phyloP scores from a whole-genome alignment of 1,140 invertebrate species.

The Zophobas atratus region DNA sequence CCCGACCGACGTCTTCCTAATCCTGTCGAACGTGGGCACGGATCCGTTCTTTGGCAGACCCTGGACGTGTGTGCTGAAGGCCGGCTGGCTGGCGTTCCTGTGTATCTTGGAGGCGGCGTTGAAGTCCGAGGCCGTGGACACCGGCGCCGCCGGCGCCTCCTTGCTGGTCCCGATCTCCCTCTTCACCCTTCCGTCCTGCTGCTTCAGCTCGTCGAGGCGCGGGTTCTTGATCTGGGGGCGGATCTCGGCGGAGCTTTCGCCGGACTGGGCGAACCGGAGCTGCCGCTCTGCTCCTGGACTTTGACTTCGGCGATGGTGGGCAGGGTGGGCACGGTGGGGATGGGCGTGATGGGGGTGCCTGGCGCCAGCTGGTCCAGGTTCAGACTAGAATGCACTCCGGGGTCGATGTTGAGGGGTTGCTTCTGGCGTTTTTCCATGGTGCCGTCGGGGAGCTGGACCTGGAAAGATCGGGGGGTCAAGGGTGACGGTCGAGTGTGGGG shows the following conservation, averaged over 20 bases:
- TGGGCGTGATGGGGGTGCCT: constrained; percentile 79
- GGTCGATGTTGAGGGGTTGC: constrained; percentile 90
- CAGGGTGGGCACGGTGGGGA: constrained; percentile 85
- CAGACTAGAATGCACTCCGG: constrained; percentile 93
- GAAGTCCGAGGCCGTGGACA: constrained; percentile 61
- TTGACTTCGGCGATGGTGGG: constrained; percentile 91
- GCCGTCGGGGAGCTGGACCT: constrained; percentile 86
- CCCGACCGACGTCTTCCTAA: constrained; percentile 84
- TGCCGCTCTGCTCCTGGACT: constrained; percentile 75
- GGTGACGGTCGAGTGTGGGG: no score
- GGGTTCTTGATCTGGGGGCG: constrained; percentile 57
- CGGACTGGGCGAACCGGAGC: constrained; percentile 61
- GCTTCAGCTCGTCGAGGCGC: constrained; percentile 68
- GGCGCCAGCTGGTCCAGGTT: constrained; percentile 86
- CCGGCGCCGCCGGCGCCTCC: constrained; percentile 54
- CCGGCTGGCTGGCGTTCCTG: constrained; percentile 87
- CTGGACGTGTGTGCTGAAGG: constrained; percentile 85
- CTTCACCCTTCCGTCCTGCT: constrained; percentile 42
- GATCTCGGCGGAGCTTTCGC: constrained; percentile 60
- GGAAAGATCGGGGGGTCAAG: no score
- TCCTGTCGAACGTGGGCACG: constrained; percentile 88
- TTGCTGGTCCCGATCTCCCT: constrained; percentile 48
- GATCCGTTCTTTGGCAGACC: constrained; percentile 88
- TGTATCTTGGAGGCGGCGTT: constrained; percentile 73
- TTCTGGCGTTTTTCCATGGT: constrained; percentile 91